Evolutionary conservation across 2,888 invertebrate genomes (phyloP), one percentile per base, ranked within the genome.

Genomic region (Luperina testacea): DNA sequence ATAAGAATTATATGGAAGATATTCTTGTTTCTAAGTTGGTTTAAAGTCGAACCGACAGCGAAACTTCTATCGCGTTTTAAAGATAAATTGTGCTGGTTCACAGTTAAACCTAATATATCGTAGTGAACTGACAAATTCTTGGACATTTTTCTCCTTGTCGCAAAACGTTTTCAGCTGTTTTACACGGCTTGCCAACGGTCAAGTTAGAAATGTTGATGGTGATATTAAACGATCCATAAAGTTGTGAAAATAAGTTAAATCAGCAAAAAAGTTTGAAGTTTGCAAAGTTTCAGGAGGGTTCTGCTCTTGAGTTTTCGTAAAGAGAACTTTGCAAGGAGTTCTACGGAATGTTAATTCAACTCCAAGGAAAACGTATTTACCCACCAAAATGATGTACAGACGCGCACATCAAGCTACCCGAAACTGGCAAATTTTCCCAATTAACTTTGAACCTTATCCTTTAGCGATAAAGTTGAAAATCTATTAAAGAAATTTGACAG

Each of bases 41-140:
- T 76, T 79, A 77, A 68, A 78, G 76, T 86, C 71, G 75, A 72
- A 86, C 67, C 45, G 71, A 86, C 75, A 63, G 79, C 57, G 72
- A 63, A 83, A 78, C 64, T 86, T 76, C 64, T 57, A 51, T 78
- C 76, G 57, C 42, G 42, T 78, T 83, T 63, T 71, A 73, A 86
- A 82, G 80, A 85, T 77, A 85, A 72, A 85, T 86, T 83, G 74
- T 74, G 82, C 51, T 72, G 38, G 42, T 69, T 61, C 65, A 57
- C 63, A 67, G 71, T 69, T 42, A 83, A 72, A 78, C 74, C 64
- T 77, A 72, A 86, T 78, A 85, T 70, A 70, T 70, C 78, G 81
- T 48, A 69, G 84, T 83, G 79, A 72, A 45, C 72, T 20, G 72
- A 83, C 83, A 69, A 78, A 69, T 69, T 82, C 71, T 82, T 83